A percentile compares a stretch with the other conserved stretches of the same genome.
Conservation (phyloP, 2,113 vertebrate species). For the Apteryx mantelli region DNA sequence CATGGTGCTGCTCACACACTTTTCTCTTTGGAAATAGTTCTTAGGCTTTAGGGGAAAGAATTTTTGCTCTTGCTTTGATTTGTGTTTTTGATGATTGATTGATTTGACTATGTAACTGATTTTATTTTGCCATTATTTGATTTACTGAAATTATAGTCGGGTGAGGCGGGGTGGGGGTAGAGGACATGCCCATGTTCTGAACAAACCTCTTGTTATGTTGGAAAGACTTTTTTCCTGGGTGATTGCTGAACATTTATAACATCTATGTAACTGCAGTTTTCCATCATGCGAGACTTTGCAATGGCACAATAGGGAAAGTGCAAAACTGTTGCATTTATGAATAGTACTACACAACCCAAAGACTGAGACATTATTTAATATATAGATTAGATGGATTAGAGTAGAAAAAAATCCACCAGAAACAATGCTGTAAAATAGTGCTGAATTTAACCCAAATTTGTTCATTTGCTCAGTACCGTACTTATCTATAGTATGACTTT, state of each 20-base stretch:
- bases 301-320: not conserved
- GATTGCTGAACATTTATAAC: not conserved
- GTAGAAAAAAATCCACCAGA: not conserved
- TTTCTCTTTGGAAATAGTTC: conserved; percentile 4
- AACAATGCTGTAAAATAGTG: not conserved
- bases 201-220: not conserved
- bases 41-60: not conserved
- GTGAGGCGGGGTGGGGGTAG: not conserved
- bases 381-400: not conserved
- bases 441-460: not conserved
- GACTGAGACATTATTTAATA: not conserved
- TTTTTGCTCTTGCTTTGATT: conserved; percentile 30
- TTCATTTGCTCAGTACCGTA: not conserved
- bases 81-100: conserved; percentile 48
- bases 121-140: conserved; percentile 38
- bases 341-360: not conserved
- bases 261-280: not conserved
- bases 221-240: not conserved
- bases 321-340: not conserved
- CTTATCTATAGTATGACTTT: not conserved
- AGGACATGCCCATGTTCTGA: not conserved
- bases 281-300: not conserved
- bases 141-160: not conserved
- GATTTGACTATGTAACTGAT: conserved; percentile 39
- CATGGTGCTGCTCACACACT: not conserved